Evolutionary conservation across 53 echinoderm and acorn worm species (phyloP).

Genomic region (Holothuria scabra): DNA sequence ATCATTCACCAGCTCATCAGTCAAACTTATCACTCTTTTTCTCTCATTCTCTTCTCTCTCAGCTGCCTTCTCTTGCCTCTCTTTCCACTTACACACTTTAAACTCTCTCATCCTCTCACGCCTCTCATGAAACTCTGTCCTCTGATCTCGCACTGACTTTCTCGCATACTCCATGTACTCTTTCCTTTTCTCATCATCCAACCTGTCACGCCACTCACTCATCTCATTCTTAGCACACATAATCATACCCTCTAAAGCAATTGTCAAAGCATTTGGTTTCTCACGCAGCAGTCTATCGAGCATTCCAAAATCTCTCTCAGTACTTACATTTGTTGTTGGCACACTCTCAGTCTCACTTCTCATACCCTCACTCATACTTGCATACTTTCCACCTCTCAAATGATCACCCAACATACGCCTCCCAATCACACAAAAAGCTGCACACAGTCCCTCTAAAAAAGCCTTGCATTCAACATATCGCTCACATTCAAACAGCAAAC

Average conservation of each 20-base stretch:
- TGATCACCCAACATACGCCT: constrained; percentile 30
- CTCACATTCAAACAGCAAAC: constrained; percentile 50
- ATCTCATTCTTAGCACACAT: constrained; percentile 41
- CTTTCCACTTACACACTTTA: constrained; percentile 8
- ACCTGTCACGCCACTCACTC: background rate
- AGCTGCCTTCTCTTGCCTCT: background rate
- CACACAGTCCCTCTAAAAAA: constrained; percentile 20
- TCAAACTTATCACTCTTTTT: constrained; percentile 13
- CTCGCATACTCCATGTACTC: constrained; percentile 38
- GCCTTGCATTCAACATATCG: constrained; percentile 45
- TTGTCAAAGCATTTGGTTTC: constrained; percentile 53
- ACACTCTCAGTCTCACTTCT: constrained; percentile 52
- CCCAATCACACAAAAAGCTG: too few species aligned
- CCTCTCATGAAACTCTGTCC: background rate
- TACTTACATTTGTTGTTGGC: constrained; percentile 39
- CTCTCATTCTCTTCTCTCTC: constrained; percentile 18
- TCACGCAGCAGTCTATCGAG: constrained; percentile 59
- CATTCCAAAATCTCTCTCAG: too few species aligned
- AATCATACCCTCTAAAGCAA: constrained; percentile 58
- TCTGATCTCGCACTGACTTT: constrained; percentile 6
- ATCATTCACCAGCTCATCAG: constrained; percentile 1
- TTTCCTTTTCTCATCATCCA: background rate
- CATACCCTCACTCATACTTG: constrained; percentile 29
- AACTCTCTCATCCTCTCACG: too few species aligned
- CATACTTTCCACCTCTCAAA: too few species aligned